These are phyloP conservation scores for Octodon degus DNA, from an alignment of 2,113 vertebrate species.

Conservation along the genomic window DNA sequence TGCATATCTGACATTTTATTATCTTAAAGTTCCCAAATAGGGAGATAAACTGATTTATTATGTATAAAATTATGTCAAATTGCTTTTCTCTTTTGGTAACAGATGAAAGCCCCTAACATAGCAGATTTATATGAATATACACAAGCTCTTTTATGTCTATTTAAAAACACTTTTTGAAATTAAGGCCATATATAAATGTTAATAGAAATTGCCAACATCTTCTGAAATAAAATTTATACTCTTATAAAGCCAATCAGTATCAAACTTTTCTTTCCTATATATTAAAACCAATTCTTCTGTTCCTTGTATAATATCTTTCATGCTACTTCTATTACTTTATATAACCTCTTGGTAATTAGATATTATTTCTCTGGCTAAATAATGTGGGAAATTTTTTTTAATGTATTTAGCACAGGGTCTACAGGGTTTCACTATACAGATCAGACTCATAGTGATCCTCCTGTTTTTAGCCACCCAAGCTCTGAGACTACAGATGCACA, in stretches of 20 bases:
- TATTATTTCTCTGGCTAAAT: constrained; percentile 75
- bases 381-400: neutral
- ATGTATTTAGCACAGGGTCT: too few relatives aligned
- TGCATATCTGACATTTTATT: constrained; percentile 36
- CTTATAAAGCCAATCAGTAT: constrained; percentile 51
- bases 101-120: constrained; percentile 51
- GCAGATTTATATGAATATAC: constrained; percentile 69
- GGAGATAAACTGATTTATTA: constrained; percentile 61
- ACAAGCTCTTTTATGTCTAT: constrained; percentile 45
- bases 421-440: too few relatives aligned
- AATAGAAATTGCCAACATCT: constrained; percentile 62
- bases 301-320: constrained; percentile 53
- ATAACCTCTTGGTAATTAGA: constrained; percentile 75
- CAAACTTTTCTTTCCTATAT: constrained; percentile 55
- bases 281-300: constrained; percentile 56
- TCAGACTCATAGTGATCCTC: too few relatives aligned
- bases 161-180: constrained; percentile 72
- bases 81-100: constrained; percentile 57
- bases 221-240: constrained; percentile 66
- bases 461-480: too few relatives aligned
- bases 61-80: constrained; percentile 63
- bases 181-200: constrained; percentile 76
- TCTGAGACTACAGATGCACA: too few relatives aligned
- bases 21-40: constrained; percentile 52
- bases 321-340: constrained; percentile 77